Conservation (phyloP, 2,113 vertebrate genomes). For the Nesoenas mayeri region DNA sequence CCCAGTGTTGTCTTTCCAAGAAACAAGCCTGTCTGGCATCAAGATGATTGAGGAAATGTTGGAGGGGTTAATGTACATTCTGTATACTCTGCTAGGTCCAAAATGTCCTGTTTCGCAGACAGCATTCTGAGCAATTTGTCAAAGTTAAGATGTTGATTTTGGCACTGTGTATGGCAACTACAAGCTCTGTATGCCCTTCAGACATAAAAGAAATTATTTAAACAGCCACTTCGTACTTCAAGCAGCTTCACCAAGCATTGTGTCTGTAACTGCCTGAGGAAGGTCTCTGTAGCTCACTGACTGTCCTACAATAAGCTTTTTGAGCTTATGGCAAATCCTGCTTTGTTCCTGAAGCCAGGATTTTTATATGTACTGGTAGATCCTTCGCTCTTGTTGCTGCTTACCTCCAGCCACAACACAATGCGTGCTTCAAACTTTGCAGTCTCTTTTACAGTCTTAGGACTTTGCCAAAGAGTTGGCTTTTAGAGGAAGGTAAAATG, state of each 20-base stretch:
- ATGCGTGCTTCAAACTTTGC: not conserved
- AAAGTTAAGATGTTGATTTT: not conserved
- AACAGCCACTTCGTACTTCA: not conserved
- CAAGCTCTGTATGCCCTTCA: not conserved
- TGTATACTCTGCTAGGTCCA: not conserved
- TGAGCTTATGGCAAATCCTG: not conserved
- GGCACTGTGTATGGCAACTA: not conserved
- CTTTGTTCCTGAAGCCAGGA: not conserved
- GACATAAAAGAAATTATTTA: not conserved
- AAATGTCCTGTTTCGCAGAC: not conserved
- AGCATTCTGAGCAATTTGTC: not conserved
- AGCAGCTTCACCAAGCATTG: not conserved
- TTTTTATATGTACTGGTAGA: not conserved
- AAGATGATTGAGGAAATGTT: not conserved
- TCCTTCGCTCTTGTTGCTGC: not conserved
- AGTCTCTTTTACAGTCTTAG: not conserved
- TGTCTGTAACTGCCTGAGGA: not conserved
- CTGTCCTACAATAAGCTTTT: not conserved
- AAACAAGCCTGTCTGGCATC: fast-evolving
- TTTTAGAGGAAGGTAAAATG: not conserved
- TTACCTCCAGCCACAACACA: not conserved
- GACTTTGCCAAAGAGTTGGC: not conserved
- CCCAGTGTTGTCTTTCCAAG: not conserved
- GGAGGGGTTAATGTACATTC: not conserved
- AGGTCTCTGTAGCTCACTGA: not conserved